Percentiles rank a stretch among this genome's conserved stretches.
Evolutionary conservation across 2,113 vertebrate genomes (phyloP).

Genomic region (Carassius carassius): DNA sequence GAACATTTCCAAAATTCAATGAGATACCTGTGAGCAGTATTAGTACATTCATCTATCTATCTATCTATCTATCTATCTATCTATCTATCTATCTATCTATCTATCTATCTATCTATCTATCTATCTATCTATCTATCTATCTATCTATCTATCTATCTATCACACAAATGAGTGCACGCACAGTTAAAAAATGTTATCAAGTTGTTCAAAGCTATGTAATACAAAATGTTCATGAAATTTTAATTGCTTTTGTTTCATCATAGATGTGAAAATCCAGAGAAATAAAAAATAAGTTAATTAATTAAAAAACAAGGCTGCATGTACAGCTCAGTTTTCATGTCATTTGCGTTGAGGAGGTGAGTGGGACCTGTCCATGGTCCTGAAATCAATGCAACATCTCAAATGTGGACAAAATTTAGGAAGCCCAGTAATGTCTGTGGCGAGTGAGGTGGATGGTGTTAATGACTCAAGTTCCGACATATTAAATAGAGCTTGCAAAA

Average conservation of each 20-base stretch:
- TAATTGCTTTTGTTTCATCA: not conserved
- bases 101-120: too few species aligned
- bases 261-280: not conserved
- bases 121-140: too few species aligned
- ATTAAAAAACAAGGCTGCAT: too few species aligned
- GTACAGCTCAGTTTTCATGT: not conserved
- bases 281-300: not conserved
- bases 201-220: not conserved
- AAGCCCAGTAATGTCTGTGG: not conserved
- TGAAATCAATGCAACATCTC: constrained; percentile 55
- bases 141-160: too few species aligned
- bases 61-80: not conserved
- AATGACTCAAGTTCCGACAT: not conserved
- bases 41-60: not conserved
- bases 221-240: not conserved
- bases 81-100: too few species aligned
- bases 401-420: not conserved
- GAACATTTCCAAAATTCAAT: constrained; percentile 9
- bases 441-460: not conserved
- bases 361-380: constrained; percentile 71
- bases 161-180: not conserved
- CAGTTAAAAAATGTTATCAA: not conserved
- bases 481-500: not conserved
- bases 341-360: not conserved
- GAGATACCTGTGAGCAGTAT: not conserved